Evolutionary conservation across 1,140 invertebrate genomes (phyloP), one percentile per base, ranked within the genome.

Genomic region (Ostrea denselamellosa): DNA sequence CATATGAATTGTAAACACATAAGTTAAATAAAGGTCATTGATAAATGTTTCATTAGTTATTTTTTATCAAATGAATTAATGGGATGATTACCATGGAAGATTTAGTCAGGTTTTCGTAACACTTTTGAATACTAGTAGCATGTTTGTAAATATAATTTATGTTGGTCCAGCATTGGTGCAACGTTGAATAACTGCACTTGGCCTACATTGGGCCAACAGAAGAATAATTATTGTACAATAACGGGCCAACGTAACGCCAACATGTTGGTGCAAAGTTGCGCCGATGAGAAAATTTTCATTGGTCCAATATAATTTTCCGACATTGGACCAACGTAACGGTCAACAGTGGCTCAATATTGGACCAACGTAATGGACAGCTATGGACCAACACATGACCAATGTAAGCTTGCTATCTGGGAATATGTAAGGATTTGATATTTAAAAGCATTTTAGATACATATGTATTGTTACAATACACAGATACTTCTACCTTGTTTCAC

Each of bases 241-340:
- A 8, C n/a, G 62, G 62, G 62, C 62, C 62, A 65, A 65, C 62
- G 62, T 65, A n/a, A 65, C 62, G 62, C 62, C 62, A 65, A 65
- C 62, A n/a, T 65, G 62, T 65, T 19, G 62, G 62, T 65, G 62
- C 62, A 65, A 65, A 19, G 62, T n/a, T 65, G 62, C 62, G 62
- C 62, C 62, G 62, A 65, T 65, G 62, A 65, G 62, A 14, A 65
- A 65, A 65, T 8, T 25, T 65, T 19, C 22, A 65, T 65, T 65
- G 62, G 62, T 3, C 62, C 62, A 17, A 65, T n/a, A 65, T 65
- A 19, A 65, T n/a, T 65, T 53, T 53, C 53, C 53, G 53, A 65
- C 22, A 65, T 65, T 65, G 62, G 62, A n/a, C 62, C 62, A 65
- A 65, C 8, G n/a, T 65, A 65, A 65, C 17, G 17, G 62, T 19